A percentile compares a stretch with the other conserved stretches of the same genome.
Conservation (phyloP, 1,140 invertebrate genomes). For the Caenorhabditis brenneri region DNA sequence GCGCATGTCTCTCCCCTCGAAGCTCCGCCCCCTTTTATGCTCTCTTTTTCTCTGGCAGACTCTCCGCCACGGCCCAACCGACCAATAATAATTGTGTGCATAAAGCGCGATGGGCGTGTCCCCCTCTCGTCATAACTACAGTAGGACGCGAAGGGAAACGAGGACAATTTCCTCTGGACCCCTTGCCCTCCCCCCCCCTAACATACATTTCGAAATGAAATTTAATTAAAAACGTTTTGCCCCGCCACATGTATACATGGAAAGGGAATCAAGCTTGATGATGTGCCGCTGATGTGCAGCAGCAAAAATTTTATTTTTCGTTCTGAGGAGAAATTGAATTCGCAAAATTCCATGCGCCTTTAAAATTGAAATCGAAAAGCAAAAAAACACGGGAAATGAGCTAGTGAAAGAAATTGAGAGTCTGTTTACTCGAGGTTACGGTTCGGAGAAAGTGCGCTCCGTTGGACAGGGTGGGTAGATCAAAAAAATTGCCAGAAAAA, state of each 20-base stretch:
- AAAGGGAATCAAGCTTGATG: background rate
- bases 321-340: too few relatives aligned
- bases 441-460: background rate
- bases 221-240: constrained; percentile 36
- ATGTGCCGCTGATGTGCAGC: background rate
- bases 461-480: background rate
- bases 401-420: too few relatives aligned
- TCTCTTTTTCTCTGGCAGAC: too few relatives aligned
- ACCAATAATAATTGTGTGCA: constrained; percentile 25
- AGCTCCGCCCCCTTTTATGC: constrained; percentile 25
- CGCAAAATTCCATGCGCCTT: too few relatives aligned
- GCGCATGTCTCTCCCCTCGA: background rate
- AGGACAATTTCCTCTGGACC: background rate
- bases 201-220: background rate
- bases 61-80: too few relatives aligned
- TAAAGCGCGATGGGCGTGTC: background rate
- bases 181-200: too few relatives aligned
- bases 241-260: background rate
- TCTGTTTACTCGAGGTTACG: too few relatives aligned
- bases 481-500: too few relatives aligned
- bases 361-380: too few relatives aligned
- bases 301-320: too few relatives aligned
- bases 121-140: constrained; percentile 7
- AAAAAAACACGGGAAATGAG: too few relatives aligned
- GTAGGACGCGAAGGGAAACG: background rate